Evolutionary conservation across 2,888 invertebrate species (phyloP), one percentile per base, ranked within the genome.

Genomic region (Lasioglossum leucozonium): DNA sequence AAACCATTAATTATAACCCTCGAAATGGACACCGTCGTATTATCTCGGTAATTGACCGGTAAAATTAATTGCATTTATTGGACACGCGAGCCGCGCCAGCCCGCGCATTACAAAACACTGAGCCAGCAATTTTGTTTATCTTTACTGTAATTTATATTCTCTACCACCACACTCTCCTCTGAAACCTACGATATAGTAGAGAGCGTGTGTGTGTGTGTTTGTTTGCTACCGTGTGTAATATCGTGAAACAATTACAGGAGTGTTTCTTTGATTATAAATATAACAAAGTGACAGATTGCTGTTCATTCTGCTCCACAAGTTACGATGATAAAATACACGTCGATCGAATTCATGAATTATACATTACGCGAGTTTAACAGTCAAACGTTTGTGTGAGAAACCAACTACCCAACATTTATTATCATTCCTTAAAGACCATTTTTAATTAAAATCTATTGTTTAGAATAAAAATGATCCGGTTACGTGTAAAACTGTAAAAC

Each of bases 11-110:
- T 83, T 82, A 72, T 40, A 10, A 8, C 22, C 22, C 72, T 72
- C 62, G 74, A 58, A 77, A 83, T 51, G 84, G 77, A 84, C 73
- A 77, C 84, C 84, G 72, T 65, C 42, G 84, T 55, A 84, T 79
- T 84, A 74, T 78, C 78, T 72, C 47, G 82, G 76, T 76, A 76
- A 83, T 76, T 72, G 83, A 76, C 62, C 65, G 51, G 55, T 40
- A 26, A 75, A 85, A 85, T 85, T 79, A 85, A 85, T 84, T 47
- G n/a, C 82, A 34, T 72, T 76, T 65, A 81, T 72, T 76, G 82
- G 11, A 34, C 78, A 77, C 69, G 72, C 78, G 84, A 83, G 26
- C 74, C 16, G 13, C n/a, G 51, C 30, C 40, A 30, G 42, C 47
- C 30, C 40, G 37, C 16, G 26, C 58, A 73, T 83, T 74, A 75